Evolutionary conservation across 1,140 invertebrate genomes (phyloP).

Genomic region (Macrobrachium nipponense): DNA sequence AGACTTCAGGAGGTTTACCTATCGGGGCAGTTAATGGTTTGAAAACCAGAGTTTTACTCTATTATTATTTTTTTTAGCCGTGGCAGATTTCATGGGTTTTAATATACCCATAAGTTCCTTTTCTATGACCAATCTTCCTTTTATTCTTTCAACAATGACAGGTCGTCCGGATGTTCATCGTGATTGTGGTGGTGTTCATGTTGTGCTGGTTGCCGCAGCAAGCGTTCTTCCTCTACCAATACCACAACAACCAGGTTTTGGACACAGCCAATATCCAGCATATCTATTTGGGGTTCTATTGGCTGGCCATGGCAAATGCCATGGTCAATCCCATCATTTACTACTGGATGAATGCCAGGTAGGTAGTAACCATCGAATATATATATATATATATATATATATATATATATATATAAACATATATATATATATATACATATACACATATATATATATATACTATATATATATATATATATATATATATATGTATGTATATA

Average conservation of each 20-base stretch:
- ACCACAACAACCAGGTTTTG: constrained; percentile 79
- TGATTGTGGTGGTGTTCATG: constrained; percentile 84
- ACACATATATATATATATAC: not conserved
- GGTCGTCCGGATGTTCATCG: constrained; percentile 88
- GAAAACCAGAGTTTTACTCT: too few species aligned
- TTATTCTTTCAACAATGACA: constrained; percentile 69
- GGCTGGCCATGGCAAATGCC: constrained; percentile 91
- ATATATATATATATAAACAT: not conserved
- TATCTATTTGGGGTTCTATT: constrained; percentile 84
- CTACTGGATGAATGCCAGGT: constrained; percentile 91
- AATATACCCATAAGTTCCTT: constrained; percentile 71
- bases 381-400: not conserved
- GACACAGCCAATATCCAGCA: constrained; percentile 82
- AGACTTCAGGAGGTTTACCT: too few species aligned
- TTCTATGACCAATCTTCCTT: constrained; percentile 65
- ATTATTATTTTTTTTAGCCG: too few species aligned
- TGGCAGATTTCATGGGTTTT: too few species aligned
- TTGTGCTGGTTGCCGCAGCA: constrained; percentile 92
- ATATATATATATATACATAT: not conserved
- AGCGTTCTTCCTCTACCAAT: constrained; percentile 85
- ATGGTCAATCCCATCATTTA: constrained; percentile 93
- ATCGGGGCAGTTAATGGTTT: too few species aligned
- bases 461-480: too few species aligned
- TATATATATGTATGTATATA: too few species aligned
- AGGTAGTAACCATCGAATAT: constrained; percentile 25